Evolutionary conservation across 92 coral and sea anemone genomes (phyloP).

Genomic region (Parazoanthus darwini): DNA sequence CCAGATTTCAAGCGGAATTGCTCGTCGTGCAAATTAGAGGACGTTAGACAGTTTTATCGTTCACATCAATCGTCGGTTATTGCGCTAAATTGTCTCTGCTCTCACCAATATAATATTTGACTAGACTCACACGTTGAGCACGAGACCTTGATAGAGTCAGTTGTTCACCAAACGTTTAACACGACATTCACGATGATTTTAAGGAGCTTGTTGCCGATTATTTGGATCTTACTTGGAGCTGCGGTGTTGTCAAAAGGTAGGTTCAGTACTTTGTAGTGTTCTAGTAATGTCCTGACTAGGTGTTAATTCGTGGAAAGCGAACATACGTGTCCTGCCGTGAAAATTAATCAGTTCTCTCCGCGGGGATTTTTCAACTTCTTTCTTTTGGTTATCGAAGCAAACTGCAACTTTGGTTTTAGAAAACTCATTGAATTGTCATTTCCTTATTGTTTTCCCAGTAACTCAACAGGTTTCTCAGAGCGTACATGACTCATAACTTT

Average conservation of each 20-base stretch:
- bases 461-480: not conserved
- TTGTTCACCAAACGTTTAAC: not conserved
- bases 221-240: slow-evolving; percentile 9
- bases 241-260: slow-evolving; percentile 12
- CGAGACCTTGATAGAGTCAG: not conserved
- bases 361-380: not conserved
- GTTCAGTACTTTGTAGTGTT: not conserved
- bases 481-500: not conserved
- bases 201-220: slow-evolving; percentile 6
- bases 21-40: not conserved
- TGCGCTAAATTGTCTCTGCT: slow-evolving; percentile 32
- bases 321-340: not conserved
- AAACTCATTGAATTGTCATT: not conserved
- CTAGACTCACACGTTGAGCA: slow-evolving; percentile 26
- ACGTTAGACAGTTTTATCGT: not conserved
- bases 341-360: not conserved
- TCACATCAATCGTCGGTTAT: slow-evolving; percentile 38
- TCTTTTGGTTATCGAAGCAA: not conserved
- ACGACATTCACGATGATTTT: not conserved
- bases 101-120: slow-evolving; percentile 3
- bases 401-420: not conserved
- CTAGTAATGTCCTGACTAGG: not conserved
- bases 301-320: slow-evolving; percentile 12
- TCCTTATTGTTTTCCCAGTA: not conserved
- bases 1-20: not conserved